phyloP scores from a whole-genome alignment of 2,888 invertebrate species.

The Dicranocentrus wangi region DNA sequence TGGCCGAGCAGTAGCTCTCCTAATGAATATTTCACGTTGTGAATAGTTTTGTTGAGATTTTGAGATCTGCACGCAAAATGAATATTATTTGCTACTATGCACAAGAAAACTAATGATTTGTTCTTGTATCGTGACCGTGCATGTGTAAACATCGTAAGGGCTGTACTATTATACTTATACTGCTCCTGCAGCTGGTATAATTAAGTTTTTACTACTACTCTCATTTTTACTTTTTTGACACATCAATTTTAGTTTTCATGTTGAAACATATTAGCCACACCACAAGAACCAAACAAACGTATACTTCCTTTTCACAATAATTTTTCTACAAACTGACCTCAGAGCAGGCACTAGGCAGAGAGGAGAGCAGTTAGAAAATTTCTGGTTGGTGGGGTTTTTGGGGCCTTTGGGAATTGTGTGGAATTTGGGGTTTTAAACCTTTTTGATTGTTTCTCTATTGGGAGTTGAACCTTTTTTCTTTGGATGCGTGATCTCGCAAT shows the following conservation, averaged over 20 bases:
- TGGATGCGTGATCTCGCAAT: neutral
- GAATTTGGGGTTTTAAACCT: neutral
- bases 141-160: neutral
- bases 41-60: neutral
- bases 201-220: neutral
- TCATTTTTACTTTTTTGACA: conserved; percentile 19
- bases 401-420: too few relatives aligned
- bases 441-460: neutral
- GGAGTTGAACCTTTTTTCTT: neutral
- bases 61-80: conserved; percentile 13
- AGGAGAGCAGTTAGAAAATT: too few relatives aligned
- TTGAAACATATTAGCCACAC: neutral
- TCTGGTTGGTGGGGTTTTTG: too few relatives aligned
- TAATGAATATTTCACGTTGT: conserved; percentile 12
- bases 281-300: too few relatives aligned
- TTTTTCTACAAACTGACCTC: conserved; percentile 7
- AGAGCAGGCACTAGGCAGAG: neutral
- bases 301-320: neutral
- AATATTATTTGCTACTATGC: neutral
- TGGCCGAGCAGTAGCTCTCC: neutral
- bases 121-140: conserved; percentile 12
- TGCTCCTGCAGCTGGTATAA: conserved; percentile 2
- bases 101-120: conserved; percentile 13
- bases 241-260: neutral
- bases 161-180: neutral